Percentiles rank a stretch among this genome's conserved stretches.
phyloP scores from a whole-genome alignment of 1,140 invertebrate species.

The Sitobion miscanthi region DNA sequence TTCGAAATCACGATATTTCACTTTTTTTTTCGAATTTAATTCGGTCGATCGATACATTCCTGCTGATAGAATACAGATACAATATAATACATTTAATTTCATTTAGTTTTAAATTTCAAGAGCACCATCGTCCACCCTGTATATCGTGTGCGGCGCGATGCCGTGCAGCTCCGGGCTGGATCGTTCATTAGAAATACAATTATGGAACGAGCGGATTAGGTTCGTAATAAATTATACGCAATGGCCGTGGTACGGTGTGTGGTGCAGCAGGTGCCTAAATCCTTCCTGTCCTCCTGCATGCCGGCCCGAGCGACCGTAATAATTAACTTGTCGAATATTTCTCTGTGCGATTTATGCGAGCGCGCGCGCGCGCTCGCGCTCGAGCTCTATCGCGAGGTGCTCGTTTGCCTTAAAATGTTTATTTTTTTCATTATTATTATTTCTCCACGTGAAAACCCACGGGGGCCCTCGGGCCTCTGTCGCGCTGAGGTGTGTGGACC shows the following conservation, averaged over 20 bases:
- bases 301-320: neutral
- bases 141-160: neutral
- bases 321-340: slow-evolving; percentile 53
- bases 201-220: slow-evolving; percentile 39
- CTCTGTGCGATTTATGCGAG: slow-evolving; percentile 22
- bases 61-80: neutral
- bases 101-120: no score
- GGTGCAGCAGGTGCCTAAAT: slow-evolving; percentile 36
- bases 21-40: neutral
- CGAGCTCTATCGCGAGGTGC: neutral
- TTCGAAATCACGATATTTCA: neutral
- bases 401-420: neutral
- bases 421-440: slow-evolving; percentile 25
- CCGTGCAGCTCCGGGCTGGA: neutral
- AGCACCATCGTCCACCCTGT: neutral
- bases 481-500: slow-evolving; percentile 6
- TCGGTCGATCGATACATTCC: neutral
- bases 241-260: neutral
- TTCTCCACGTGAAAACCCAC: slow-evolving; percentile 11
- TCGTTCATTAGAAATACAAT: slow-evolving; percentile 51
- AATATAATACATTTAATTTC: no score
- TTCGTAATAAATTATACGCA: slow-evolving; percentile 33
- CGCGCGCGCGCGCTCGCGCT: neutral
- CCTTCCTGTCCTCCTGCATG: slow-evolving; percentile 24
- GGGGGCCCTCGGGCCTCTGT: neutral